Percentiles rank a stretch among this genome's conserved stretches.
Evolutionary conservation across 2,113 vertebrate genomes (phyloP).

Genomic region (Meriones unguiculatus): DNA sequence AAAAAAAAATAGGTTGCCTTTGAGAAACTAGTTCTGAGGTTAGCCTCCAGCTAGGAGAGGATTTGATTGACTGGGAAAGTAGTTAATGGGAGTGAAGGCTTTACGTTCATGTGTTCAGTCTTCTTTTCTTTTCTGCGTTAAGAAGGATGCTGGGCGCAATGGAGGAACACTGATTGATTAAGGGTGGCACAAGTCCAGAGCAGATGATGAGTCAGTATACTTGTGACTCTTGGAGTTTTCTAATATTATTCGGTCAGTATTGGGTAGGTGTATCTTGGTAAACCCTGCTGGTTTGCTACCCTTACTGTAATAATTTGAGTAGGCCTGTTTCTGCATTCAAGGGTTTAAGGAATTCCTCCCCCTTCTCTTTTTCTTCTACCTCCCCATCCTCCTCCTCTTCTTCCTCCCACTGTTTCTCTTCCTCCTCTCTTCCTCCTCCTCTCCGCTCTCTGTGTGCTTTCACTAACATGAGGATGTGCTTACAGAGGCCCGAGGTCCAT

Average conservation of each 20-base stretch:
- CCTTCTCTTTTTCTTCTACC: not conserved
- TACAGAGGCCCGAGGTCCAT: not conserved
- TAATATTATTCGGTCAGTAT: conserved; percentile 14
- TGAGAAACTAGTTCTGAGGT: conserved; percentile 25
- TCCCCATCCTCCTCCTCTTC: not conserved
- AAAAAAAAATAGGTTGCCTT: not conserved
- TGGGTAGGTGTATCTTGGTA: not conserved
- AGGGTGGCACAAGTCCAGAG: not conserved
- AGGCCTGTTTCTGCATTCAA: conserved; percentile 27
- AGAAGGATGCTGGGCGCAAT: not conserved
- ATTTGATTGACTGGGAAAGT: not conserved
- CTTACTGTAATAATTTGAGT: not conserved
- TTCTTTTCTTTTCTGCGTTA: not conserved
- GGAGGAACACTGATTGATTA: not conserved
- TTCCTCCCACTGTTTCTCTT: not conserved
- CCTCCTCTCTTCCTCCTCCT: not conserved
- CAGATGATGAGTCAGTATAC: not conserved
- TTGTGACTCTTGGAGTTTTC: conserved; percentile 26
- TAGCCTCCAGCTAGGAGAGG: not conserved
- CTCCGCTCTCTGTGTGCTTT: no score
- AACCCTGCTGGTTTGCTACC: conserved; percentile 35
- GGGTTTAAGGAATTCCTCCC: not conserved
- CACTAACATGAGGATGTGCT: not conserved
- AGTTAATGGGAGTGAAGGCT: not conserved
- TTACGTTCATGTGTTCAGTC: not conserved